A percentile compares a stretch with the other conserved stretches of the same genome.
phyloP scores from a whole-genome alignment of 2,797 vertebrate genomes.

The Sebastes goodei region DNA sequence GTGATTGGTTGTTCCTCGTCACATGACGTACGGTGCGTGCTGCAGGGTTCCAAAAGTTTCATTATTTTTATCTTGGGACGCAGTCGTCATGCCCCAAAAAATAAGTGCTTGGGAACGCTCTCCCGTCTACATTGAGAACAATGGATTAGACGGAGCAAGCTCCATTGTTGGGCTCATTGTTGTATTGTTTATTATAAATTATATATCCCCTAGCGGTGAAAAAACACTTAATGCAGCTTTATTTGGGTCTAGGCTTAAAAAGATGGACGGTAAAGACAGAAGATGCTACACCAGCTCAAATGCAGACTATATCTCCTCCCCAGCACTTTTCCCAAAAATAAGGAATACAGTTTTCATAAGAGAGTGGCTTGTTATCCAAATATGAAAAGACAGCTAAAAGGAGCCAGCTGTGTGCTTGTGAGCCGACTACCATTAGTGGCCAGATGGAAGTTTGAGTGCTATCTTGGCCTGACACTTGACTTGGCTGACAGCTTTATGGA shows the following conservation, averaged over 20 bases:
- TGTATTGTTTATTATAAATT: background rate
- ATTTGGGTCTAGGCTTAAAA: background rate
- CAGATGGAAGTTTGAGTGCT: constrained; percentile 24
- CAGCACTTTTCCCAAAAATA: background rate
- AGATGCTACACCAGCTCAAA: background rate
- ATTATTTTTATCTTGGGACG: too few relatives aligned
- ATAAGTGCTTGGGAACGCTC: too few relatives aligned
- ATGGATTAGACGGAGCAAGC: too few relatives aligned
- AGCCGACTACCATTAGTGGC: constrained; percentile 11
- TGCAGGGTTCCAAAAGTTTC: rapidly evolving
- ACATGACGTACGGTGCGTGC: too few relatives aligned
- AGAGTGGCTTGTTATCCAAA: background rate
- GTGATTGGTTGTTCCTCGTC: too few relatives aligned
- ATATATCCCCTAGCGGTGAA: background rate
- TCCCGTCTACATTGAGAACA: too few relatives aligned
- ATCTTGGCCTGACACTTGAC: constrained; percentile 34
- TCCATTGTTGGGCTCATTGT: background rate
- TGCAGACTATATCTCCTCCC: background rate
- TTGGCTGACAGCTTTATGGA: constrained; percentile 22
- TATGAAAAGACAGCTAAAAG: background rate
- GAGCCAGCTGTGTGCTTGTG: constrained; percentile 22
- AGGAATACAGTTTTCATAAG: background rate
- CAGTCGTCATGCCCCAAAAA: too few relatives aligned
- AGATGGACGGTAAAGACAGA: background rate
- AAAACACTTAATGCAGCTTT: background rate